Conservation (phyloP, 2,113 vertebrate genomes). For the Oncorhynchus masou region DNA sequence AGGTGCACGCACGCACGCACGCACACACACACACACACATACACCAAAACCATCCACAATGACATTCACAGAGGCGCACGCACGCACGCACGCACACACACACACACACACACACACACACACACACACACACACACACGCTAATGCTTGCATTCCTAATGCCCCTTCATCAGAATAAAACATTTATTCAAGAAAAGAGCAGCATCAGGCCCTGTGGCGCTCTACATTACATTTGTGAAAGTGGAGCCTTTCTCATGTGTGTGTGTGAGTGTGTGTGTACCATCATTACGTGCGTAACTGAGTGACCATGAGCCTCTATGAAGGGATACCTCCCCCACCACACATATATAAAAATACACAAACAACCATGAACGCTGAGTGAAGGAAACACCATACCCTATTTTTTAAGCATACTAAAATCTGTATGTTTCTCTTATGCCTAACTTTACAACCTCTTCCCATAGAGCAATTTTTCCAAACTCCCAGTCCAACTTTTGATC, state of each 20-base stretch:
- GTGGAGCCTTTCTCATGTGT: not conserved
- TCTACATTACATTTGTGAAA: not conserved
- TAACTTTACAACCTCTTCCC: not conserved
- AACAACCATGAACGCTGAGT: not conserved
- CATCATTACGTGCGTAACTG: not conserved
- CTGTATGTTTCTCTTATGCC: not conserved
- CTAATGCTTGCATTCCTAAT: not conserved
- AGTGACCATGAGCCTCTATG: not conserved
- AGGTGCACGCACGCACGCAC: not conserved
- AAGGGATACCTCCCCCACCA: not conserved
- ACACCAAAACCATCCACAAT: too few species aligned
- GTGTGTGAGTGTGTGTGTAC: not conserved
- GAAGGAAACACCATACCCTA: not conserved
- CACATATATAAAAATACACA: not conserved
- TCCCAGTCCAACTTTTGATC: not conserved
- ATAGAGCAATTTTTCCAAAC: not conserved
- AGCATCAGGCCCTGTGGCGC: not conserved
- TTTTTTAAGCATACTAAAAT: conserved; percentile 1
- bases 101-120: not conserved
- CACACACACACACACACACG: not conserved
- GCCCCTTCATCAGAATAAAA: not conserved
- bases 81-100: not conserved
- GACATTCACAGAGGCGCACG: too few species aligned
- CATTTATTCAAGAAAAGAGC: not conserved
- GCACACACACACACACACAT: too few species aligned